phyloP scores from a whole-genome alignment of 1,140 invertebrate genomes.

The Drosophila saltans region DNA sequence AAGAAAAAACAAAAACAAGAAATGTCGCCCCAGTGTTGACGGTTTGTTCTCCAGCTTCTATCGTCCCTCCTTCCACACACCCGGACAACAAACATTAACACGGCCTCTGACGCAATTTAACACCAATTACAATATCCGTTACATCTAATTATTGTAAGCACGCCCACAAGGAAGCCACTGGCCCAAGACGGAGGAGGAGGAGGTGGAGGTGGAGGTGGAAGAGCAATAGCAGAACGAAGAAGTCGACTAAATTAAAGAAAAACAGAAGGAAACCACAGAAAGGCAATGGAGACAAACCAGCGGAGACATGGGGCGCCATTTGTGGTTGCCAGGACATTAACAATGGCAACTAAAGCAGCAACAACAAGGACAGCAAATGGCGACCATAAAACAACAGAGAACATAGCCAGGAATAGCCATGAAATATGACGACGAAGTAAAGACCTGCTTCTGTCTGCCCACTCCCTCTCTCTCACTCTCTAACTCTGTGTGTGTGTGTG shows the following conservation, averaged over 20 bases:
- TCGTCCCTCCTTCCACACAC: conserved; percentile 18
- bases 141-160: conserved; percentile 82
- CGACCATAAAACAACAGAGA: conserved; percentile 76
- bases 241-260: conserved; percentile 75
- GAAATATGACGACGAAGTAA: conserved; percentile 70
- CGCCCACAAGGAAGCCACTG: conserved; percentile 70
- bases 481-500: background rate
- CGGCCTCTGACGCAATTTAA: conserved; percentile 80
- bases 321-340: conserved; percentile 79
- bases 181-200: conserved; percentile 17
- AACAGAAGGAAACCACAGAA: conserved; percentile 46
- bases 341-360: conserved; percentile 57
- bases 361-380: conserved; percentile 57
- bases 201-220: background rate
- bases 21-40: background rate
- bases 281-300: conserved; percentile 35
- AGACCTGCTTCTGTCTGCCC: conserved; percentile 24
- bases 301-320: conserved; percentile 57
- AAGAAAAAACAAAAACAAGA: background rate
- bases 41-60: background rate
- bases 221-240: conserved; percentile 7
- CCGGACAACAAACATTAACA: conserved; percentile 67
- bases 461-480: background rate
- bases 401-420: conserved; percentile 57
- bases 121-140: conserved; percentile 83